A percentile compares a stretch with the other conserved stretches of the same genome.
Conservation (phyloP, 2,888 invertebrate species). For the Dolomedes plantarius region DNA sequence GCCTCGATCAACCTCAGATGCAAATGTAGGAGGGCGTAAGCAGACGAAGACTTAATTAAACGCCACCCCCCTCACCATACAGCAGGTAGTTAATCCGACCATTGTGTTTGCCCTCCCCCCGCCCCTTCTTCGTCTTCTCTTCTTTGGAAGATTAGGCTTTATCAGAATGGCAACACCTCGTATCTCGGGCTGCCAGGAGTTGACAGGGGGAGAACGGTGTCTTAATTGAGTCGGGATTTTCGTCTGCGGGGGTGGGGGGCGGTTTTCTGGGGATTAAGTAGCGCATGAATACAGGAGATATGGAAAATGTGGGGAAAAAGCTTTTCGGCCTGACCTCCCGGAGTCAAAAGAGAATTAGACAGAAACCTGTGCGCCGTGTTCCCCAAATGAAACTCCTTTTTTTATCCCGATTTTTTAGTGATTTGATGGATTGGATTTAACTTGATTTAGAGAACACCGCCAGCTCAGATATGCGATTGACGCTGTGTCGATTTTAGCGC, state of each 20-base stretch:
- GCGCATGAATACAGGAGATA: slow-evolving; percentile 65
- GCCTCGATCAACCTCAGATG: slow-evolving; percentile 65
- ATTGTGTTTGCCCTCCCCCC: slow-evolving; percentile 38
- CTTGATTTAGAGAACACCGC: neutral
- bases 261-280: slow-evolving; percentile 63
- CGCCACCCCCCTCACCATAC: slow-evolving; percentile 33
- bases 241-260: slow-evolving; percentile 19
- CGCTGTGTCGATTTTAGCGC: too few species aligned
- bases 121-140: slow-evolving; percentile 47
- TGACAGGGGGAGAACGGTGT: slow-evolving; percentile 50
- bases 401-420: neutral
- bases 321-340: slow-evolving; percentile 55
- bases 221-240: slow-evolving; percentile 46
- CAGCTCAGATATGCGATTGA: too few species aligned
- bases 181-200: slow-evolving; percentile 66
- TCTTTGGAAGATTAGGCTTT: slow-evolving; percentile 69
- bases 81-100: slow-evolving; percentile 66
- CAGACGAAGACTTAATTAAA: slow-evolving; percentile 62
- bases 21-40: slow-evolving; percentile 46
- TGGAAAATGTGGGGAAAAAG: slow-evolving; percentile 52
- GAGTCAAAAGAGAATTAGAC: slow-evolving; percentile 32
- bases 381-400: neutral
- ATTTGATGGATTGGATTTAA: slow-evolving; percentile 4
- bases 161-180: slow-evolving; percentile 68
- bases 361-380: slow-evolving; percentile 6